These are phyloP conservation scores for Adelognathus sp. DNA, from an alignment of 2,888 invertebrate species.

Conservation along the genomic window DNA sequence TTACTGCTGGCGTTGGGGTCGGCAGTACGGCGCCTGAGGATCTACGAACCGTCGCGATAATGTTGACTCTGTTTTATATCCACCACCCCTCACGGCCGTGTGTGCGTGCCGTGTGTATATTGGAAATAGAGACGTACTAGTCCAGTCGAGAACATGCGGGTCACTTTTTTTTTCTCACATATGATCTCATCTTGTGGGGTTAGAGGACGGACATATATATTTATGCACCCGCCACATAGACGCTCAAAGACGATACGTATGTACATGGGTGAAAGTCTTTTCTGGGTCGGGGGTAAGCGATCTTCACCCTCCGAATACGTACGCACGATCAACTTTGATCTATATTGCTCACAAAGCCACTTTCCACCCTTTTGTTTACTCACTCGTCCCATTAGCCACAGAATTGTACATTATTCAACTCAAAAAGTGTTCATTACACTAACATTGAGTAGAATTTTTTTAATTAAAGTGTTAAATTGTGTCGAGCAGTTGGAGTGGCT, in stretches of 20 bases:
- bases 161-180: not conserved
- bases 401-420: not conserved
- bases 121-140: conserved; percentile 56
- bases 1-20: conserved; percentile 69
- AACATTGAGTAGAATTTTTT: too few species aligned
- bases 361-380: not conserved
- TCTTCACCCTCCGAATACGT: conserved; percentile 29
- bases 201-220: conserved; percentile 23
- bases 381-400: not conserved
- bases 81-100: not conserved
- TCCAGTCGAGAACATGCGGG: conserved; percentile 51
- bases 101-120: too few species aligned
- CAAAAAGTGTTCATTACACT: not conserved
- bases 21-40: conserved; percentile 69
- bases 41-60: conserved; percentile 66
- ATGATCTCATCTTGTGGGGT: conserved; percentile 14
- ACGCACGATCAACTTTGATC: conserved; percentile 33
- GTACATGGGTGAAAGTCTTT: conserved; percentile 24
- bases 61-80: conserved; percentile 30
- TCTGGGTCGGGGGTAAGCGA: conserved; percentile 49
- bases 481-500: not conserved
- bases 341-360: conserved; percentile 16
- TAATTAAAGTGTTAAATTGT: not conserved
- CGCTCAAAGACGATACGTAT: too few species aligned
- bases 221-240: too few species aligned